Conservation (phyloP, 2,113 vertebrate species). For the Lycaon pictus region DNA sequence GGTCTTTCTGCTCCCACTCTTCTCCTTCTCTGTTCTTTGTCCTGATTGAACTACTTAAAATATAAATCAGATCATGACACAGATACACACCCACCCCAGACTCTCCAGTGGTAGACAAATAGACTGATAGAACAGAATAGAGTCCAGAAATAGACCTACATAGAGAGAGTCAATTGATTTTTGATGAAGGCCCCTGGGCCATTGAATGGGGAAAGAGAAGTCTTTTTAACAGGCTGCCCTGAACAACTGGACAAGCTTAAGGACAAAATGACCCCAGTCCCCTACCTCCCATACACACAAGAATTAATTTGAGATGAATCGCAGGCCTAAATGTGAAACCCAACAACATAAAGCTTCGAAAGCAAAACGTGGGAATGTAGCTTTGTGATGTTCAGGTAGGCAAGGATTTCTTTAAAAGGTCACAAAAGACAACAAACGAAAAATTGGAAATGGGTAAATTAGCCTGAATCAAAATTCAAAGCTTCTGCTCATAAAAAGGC, state of each 20-base stretch:
- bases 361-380: neutral
- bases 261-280: neutral
- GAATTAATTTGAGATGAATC: conserved; percentile 52
- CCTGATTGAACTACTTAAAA: neutral
- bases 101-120: neutral
- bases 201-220: neutral
- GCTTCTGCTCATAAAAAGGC: conserved; percentile 16
- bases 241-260: neutral
- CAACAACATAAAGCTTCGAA: neutral
- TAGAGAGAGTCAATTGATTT: neutral
- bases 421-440: neutral
- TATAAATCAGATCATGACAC: neutral
- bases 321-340: neutral
- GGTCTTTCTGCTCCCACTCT: accelerated
- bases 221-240: conserved; percentile 25
- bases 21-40: neutral
- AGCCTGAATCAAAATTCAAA: conserved; percentile 49
- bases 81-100: neutral
- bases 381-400: neutral
- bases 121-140: neutral
- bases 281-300: neutral
- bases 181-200: neutral
- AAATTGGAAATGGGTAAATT: conserved; percentile 42
- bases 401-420: neutral
- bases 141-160: conserved; percentile 27